phyloP scores from a whole-genome alignment of 2,113 vertebrate genomes.

The Peromyscus maniculatus region DNA sequence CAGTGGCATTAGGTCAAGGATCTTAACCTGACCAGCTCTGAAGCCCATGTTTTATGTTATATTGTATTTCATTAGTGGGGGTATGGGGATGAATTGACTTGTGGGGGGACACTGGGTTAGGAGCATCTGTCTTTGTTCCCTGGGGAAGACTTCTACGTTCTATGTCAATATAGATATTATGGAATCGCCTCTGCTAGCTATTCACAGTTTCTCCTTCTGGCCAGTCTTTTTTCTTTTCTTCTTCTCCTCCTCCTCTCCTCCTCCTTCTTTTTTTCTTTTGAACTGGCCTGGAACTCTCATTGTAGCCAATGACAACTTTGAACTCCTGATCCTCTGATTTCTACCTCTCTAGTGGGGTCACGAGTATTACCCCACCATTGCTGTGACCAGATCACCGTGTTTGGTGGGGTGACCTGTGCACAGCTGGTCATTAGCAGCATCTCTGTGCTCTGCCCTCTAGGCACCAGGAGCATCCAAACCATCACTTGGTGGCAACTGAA shows the following conservation, averaged over 20 bases:
- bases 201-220: neutral
- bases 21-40: too few relatives aligned
- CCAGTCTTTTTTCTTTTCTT: neutral
- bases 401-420: neutral
- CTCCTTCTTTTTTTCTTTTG: neutral
- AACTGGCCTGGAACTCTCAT: neutral
- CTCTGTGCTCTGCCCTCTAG: neutral
- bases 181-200: fast-evolving
- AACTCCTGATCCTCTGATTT: neutral
- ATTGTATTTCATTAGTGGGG: neutral
- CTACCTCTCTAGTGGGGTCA: neutral
- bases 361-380: neutral
- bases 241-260: neutral
- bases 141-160: neutral
- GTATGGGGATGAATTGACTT: fast-evolving
- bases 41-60: neutral
- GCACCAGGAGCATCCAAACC: neutral
- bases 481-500: neutral
- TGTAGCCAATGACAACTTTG: neutral
- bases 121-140: neutral
- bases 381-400: neutral
- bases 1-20: neutral
- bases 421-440: neutral
- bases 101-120: neutral
- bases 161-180: too few relatives aligned